A percentile compares a stretch with the other conserved stretches of the same genome.
phyloP scores from a whole-genome alignment of 2,113 vertebrate genomes.

The Nothoprocta pentlandii region DNA sequence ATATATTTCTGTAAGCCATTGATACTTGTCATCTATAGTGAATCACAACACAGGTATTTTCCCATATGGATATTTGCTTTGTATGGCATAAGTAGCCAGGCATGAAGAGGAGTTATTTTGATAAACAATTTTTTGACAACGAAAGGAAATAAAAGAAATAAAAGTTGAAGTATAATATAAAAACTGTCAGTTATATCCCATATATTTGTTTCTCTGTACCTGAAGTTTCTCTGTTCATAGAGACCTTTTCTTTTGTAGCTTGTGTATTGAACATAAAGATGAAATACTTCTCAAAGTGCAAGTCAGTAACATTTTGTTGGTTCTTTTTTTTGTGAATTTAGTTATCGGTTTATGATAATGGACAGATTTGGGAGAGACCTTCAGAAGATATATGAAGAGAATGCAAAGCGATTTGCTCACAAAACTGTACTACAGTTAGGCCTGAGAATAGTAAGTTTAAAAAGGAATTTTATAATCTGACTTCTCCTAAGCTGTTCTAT shows the following conservation, averaged over 20 bases:
- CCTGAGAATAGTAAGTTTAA: conserved; percentile 88
- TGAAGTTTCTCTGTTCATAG: not conserved
- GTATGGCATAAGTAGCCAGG: not conserved
- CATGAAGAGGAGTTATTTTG: not conserved
- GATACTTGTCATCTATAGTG: not conserved
- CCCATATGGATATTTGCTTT: not conserved
- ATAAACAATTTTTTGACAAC: not conserved
- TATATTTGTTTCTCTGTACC: not conserved
- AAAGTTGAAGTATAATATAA: not conserved
- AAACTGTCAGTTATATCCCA: not conserved
- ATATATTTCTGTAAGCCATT: not conserved
- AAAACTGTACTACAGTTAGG: conserved; percentile 94
- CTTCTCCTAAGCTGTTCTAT: not conserved
- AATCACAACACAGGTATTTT: not conserved
- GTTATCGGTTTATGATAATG: conserved; percentile 98
- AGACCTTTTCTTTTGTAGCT: not conserved
- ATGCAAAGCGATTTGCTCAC: conserved; percentile 84
- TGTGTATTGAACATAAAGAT: not conserved
- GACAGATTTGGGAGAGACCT: conserved; percentile 94
- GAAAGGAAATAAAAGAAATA: not conserved
- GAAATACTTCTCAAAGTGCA: not conserved
- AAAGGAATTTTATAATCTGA: not conserved
- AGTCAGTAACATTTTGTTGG: not conserved
- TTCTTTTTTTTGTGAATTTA: conserved; percentile 57
- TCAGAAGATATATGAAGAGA: conserved; percentile 93